Conservation (phyloP, 2,888 invertebrate genomes). For the Andrena fulva region DNA sequence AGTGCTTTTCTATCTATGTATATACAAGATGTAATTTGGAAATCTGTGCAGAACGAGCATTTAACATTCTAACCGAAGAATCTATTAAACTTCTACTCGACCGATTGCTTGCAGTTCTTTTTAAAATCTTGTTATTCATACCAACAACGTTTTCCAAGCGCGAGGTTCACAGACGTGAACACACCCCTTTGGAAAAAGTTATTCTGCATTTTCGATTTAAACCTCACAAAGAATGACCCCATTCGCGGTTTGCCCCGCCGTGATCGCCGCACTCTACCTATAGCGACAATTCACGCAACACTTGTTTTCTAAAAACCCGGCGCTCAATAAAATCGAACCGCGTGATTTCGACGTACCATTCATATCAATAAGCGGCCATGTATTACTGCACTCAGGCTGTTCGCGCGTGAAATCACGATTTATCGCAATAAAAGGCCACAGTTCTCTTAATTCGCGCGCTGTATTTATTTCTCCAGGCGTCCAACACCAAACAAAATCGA, state of each 20-base stretch:
- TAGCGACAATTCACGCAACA: slow-evolving; percentile 6
- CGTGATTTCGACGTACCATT: background rate
- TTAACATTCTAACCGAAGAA: background rate
- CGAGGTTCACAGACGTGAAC: background rate
- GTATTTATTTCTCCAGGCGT: slow-evolving; percentile 14
- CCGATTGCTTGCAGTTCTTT: background rate
- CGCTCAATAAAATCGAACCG: background rate
- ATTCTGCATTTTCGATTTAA: background rate
- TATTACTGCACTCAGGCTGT: background rate
- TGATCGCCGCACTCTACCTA: background rate
- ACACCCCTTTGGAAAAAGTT: background rate
- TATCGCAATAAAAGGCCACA: background rate
- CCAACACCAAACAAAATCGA: background rate
- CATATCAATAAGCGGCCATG: background rate
- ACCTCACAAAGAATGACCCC: background rate
- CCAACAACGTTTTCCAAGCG: background rate
- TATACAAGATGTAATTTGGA: background rate
- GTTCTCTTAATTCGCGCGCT: slow-evolving; percentile 11
- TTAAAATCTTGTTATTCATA: background rate
- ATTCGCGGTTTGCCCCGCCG: background rate
- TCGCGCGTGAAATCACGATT: background rate
- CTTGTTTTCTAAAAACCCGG: background rate
- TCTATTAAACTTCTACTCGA: background rate
- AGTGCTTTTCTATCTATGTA: background rate
- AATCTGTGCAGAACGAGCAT: background rate